phyloP scores from a whole-genome alignment of 2,113 vertebrate genomes.

The Bolborhynchus lineola region DNA sequence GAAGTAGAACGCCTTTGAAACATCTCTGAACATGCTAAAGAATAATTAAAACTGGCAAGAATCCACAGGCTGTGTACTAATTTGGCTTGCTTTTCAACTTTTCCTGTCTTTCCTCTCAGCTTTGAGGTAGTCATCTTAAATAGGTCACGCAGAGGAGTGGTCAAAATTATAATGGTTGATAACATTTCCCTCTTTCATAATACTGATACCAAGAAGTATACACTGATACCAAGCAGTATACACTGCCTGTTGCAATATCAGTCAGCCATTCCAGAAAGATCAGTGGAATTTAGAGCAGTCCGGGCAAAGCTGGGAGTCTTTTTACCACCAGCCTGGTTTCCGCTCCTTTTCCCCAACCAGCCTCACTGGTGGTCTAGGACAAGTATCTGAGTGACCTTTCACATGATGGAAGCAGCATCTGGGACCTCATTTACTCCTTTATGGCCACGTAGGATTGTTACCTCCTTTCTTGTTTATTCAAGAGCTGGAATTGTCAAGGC shows the following conservation, averaged over 20 bases:
- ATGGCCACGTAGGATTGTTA: background rate
- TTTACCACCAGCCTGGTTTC: background rate
- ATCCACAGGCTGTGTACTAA: background rate
- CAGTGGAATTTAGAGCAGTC: background rate
- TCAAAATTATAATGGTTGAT: background rate
- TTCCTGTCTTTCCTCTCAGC: background rate
- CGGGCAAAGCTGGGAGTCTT: background rate
- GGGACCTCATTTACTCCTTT: background rate
- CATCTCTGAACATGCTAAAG: background rate
- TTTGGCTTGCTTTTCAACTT: background rate
- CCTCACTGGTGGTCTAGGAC: background rate
- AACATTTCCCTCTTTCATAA: background rate
- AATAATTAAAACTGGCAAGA: conserved; percentile 28
- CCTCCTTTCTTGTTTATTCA: background rate
- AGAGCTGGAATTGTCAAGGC: background rate
- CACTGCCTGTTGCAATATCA: rapidly evolving
- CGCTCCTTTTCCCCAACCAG: background rate
- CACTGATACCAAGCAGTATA: background rate
- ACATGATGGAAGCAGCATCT: rapidly evolving
- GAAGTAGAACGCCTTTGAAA: background rate
- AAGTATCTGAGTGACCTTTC: background rate
- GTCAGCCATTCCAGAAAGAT: background rate
- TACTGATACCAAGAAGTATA: background rate
- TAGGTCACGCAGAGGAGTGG: rapidly evolving
- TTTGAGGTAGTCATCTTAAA: background rate